These are phyloP conservation scores for Lasioglossum albipes DNA, from an alignment of 1,140 invertebrate genomes.

Conservation along the genomic window DNA sequence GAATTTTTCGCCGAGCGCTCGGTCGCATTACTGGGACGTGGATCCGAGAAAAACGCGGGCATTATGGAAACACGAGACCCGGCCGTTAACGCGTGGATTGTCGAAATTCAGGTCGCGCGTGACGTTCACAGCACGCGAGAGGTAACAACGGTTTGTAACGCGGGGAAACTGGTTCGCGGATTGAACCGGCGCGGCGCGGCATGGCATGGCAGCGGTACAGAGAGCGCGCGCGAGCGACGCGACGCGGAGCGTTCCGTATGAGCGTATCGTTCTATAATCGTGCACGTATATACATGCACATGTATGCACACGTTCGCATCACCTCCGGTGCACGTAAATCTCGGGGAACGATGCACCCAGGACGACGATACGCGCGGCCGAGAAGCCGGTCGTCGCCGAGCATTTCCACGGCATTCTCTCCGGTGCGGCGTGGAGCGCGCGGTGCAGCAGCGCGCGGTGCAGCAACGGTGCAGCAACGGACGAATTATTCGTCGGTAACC, in stretches of 20 bases:
- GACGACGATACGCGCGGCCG: too few species aligned
- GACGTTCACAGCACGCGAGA: background rate
- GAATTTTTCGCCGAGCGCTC: background rate
- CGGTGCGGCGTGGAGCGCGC: too few species aligned
- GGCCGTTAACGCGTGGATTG: background rate
- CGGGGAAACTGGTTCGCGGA: conserved; percentile 6
- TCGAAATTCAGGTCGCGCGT: conserved; percentile 29
- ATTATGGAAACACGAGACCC: background rate
- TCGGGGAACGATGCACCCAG: too few species aligned
- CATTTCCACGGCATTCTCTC: too few species aligned
- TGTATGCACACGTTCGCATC: too few species aligned
- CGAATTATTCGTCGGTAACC: conserved; percentile 44
- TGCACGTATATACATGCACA: too few species aligned
- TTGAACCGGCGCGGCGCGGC: background rate
- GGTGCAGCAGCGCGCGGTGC: background rate
- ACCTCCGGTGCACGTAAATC: too few species aligned
- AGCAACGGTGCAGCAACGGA: background rate
- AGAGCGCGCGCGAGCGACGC: too few species aligned
- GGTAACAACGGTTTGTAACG: background rate
- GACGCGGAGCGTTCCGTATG: background rate
- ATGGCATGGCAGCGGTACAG: too few species aligned
- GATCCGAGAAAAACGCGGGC: background rate
- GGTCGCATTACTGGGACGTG: background rate
- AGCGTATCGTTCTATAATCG: background rate
- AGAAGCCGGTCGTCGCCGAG: too few species aligned